Evolutionary conservation across 1,140 invertebrate species (phyloP).

Genomic region (Telenomus remus): DNA sequence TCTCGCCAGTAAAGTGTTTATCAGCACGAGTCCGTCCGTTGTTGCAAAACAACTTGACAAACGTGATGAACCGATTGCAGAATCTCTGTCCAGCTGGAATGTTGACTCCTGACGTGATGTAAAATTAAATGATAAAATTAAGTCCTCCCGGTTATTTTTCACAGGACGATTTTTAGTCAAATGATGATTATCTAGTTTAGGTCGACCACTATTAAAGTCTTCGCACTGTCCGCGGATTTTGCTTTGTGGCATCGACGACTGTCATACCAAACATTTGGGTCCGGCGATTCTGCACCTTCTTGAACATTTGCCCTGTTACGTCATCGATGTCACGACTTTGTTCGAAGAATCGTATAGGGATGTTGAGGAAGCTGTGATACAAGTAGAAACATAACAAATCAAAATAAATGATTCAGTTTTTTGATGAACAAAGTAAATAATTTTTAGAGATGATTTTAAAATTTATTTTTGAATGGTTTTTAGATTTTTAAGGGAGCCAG

Average conservation of each 20-base stretch:
- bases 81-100: conserved; percentile 67
- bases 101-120: conserved; percentile 65
- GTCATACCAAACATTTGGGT: conserved; percentile 70
- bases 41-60: conserved; percentile 73
- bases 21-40: conserved; percentile 77
- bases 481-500: conserved; percentile 71
- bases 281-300: conserved; percentile 71
- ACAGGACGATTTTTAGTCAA: no score
- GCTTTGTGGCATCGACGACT: conserved; percentile 72
- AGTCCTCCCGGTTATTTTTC: not conserved
- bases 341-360: conserved; percentile 76
- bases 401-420: no score
- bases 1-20: conserved; percentile 76
- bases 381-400: conserved; percentile 70
- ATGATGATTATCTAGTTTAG: conserved; percentile 50
- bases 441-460: conserved; percentile 1
- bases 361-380: conserved; percentile 80
- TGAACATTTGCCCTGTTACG: conserved; percentile 71
- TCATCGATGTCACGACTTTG: conserved; percentile 69
- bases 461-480: conserved; percentile 11
- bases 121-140: conserved; percentile 19
- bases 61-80: conserved; percentile 67
- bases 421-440: no score
- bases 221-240: conserved; percentile 68
- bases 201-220: conserved; percentile 60